Percentiles rank a stretch among this genome's conserved stretches.
Evolutionary conservation across 2,113 vertebrate genomes (phyloP).

Genomic region (Eira barbara): DNA sequence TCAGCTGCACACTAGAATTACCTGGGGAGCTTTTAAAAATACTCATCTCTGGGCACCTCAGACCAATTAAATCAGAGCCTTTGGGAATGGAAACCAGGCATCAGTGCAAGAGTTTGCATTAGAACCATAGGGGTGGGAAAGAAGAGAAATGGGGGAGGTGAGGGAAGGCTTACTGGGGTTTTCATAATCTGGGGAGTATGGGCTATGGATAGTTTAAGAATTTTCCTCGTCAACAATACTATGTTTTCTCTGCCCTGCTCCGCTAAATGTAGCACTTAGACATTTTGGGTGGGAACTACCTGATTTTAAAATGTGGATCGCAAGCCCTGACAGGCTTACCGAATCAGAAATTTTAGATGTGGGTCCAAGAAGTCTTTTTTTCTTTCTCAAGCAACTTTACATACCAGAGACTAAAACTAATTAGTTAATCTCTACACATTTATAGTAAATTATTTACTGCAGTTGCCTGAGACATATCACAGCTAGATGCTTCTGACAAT

Average conservation of each 20-base stretch:
- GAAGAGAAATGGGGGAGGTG: background rate
- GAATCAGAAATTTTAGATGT: background rate
- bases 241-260: rapidly evolving
- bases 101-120: background rate
- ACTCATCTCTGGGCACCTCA: background rate
- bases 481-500: background rate
- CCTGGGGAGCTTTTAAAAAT: background rate
- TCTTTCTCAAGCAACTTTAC: background rate
- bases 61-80: background rate
- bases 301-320: background rate
- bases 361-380: background rate
- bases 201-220: background rate
- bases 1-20: background rate
- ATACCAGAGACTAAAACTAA: background rate
- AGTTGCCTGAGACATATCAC: background rate
- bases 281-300: background rate
- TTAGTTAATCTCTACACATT: background rate
- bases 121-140: background rate
- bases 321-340: background rate
- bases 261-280: background rate
- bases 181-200: background rate
- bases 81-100: background rate
- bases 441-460: background rate
- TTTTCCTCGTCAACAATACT: background rate
- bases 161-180: background rate